Percentiles rank a stretch among this genome's conserved stretches.
Evolutionary conservation across 2,797 vertebrate genomes (phyloP).

Genomic region (Poeciliopsis presidionis): DNA sequence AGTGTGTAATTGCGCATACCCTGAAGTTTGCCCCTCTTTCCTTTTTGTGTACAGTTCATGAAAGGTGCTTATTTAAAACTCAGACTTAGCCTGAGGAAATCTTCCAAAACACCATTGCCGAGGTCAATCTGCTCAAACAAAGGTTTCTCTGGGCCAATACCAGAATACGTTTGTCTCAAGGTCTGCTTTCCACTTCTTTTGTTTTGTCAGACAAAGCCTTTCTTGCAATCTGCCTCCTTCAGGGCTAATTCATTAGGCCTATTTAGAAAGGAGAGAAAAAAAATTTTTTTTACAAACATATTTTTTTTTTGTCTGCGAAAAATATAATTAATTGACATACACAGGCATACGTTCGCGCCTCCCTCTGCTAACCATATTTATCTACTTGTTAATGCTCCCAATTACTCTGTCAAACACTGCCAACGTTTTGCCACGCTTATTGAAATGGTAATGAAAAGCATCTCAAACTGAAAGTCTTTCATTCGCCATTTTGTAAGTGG

Average conservation of each 20-base stretch:
- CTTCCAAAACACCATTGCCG: slow-evolving; percentile 47
- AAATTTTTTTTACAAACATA: slow-evolving; percentile 19
- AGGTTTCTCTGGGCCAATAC: slow-evolving; percentile 47
- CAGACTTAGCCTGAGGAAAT: slow-evolving; percentile 57
- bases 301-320: slow-evolving; percentile 10
- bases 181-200: slow-evolving; percentile 64
- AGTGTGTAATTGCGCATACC: slow-evolving; percentile 59
- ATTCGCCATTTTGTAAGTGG: slow-evolving; percentile 77
- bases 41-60: slow-evolving; percentile 61
- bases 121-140: slow-evolving; percentile 65
- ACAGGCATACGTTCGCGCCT: slow-evolving; percentile 23
- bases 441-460: slow-evolving; percentile 80
- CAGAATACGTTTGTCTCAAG: slow-evolving; percentile 67
- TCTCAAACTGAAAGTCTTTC: slow-evolving; percentile 77
- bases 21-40: slow-evolving; percentile 53
- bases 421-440: slow-evolving; percentile 70
- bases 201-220: slow-evolving; percentile 67
- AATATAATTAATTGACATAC: slow-evolving; percentile 53
- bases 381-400: slow-evolving; percentile 78
- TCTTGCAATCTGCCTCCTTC: slow-evolving; percentile 38
- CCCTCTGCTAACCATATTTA: slow-evolving; percentile 68
- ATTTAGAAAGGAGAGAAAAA: slow-evolving; percentile 26
- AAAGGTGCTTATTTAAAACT: slow-evolving; percentile 68
- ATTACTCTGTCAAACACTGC: slow-evolving; percentile 78
- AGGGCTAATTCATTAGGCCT: slow-evolving; percentile 40